Conservation (phyloP, 2,113 vertebrate genomes). For the Bufo gargarizans region DNA sequence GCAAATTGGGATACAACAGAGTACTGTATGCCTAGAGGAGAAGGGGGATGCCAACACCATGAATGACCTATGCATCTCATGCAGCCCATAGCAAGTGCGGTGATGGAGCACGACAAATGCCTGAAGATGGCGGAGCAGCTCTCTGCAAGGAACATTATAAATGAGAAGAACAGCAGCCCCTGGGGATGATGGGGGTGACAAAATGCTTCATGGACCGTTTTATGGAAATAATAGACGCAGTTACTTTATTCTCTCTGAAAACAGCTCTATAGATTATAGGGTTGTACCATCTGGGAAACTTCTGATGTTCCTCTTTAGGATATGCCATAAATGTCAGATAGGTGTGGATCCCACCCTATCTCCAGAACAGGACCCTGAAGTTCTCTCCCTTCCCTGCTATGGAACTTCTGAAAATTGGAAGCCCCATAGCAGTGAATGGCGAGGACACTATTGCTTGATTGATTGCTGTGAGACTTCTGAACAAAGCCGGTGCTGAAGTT, state of each 20-base stretch:
- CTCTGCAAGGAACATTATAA: neutral
- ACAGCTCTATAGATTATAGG: neutral
- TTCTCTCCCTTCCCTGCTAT: no score
- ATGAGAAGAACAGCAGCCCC: neutral
- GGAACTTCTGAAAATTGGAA: no score
- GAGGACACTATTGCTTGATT: no score
- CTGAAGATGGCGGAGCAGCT: neutral
- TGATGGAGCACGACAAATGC: slow-evolving; percentile 1
- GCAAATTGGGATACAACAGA: slow-evolving; percentile 55
- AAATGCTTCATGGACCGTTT: neutral
- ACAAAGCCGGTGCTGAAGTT: no score
- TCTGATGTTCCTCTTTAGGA: no score
- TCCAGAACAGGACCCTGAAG: no score
- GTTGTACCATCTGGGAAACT: no score
- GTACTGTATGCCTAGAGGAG: slow-evolving; percentile 25
- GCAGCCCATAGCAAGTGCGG: slow-evolving; percentile 22
- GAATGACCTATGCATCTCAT: slow-evolving; percentile 45
- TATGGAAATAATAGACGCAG: neutral
- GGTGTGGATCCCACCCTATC: no score
- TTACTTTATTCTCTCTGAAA: neutral
- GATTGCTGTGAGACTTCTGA: no score
- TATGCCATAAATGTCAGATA: no score
- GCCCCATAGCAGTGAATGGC: no score
- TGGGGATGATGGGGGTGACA: neutral
- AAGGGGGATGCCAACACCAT: slow-evolving; percentile 21